Evolutionary conservation across 2,888 invertebrate genomes (phyloP).

Genomic region (Zygogramma bicolorata): DNA sequence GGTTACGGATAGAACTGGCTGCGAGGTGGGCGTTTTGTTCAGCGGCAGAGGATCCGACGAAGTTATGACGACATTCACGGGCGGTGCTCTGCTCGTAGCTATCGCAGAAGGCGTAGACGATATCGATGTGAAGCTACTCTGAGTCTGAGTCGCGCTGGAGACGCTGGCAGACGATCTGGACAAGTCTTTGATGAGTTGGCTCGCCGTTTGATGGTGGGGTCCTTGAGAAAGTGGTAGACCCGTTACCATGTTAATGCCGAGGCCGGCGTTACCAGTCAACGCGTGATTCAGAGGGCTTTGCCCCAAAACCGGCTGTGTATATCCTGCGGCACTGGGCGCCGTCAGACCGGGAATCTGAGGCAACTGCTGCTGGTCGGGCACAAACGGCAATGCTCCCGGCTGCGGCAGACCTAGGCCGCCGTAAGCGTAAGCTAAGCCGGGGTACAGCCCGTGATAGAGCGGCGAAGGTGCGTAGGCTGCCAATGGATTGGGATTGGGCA

Average conservation of each 20-base stretch:
- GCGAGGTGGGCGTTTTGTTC: slow-evolving; percentile 68
- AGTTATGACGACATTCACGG: slow-evolving; percentile 86
- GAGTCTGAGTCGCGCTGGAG: slow-evolving; percentile 34
- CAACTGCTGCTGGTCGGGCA: slow-evolving; percentile 45
- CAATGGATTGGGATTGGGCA: slow-evolving; percentile 59
- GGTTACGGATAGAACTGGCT: slow-evolving; percentile 80
- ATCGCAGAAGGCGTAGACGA: slow-evolving; percentile 3
- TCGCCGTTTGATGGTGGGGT: neutral
- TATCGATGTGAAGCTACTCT: slow-evolving; percentile 33
- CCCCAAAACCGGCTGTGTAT: slow-evolving; percentile 26
- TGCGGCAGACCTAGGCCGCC: slow-evolving; percentile 60
- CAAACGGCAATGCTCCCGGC: slow-evolving; percentile 46
- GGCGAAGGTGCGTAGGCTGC: slow-evolving; percentile 57
- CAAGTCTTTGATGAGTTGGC: slow-evolving; percentile 9
- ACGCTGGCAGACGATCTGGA: slow-evolving; percentile 25
- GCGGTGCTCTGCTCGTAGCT: slow-evolving; percentile 68
- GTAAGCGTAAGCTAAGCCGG: slow-evolving; percentile 59
- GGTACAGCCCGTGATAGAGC: slow-evolving; percentile 64
- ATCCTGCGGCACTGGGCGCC: slow-evolving; percentile 24
- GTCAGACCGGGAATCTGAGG: slow-evolving; percentile 17
- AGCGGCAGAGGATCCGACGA: slow-evolving; percentile 83
- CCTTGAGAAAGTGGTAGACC: slow-evolving; percentile 8
- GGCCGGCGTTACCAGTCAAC: neutral
- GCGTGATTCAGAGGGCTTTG: slow-evolving; percentile 35
- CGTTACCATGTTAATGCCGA: slow-evolving; percentile 11